Conservation (phyloP, 2,888 invertebrate species). For the Stenoptilia bipunctidactyla region DNA sequence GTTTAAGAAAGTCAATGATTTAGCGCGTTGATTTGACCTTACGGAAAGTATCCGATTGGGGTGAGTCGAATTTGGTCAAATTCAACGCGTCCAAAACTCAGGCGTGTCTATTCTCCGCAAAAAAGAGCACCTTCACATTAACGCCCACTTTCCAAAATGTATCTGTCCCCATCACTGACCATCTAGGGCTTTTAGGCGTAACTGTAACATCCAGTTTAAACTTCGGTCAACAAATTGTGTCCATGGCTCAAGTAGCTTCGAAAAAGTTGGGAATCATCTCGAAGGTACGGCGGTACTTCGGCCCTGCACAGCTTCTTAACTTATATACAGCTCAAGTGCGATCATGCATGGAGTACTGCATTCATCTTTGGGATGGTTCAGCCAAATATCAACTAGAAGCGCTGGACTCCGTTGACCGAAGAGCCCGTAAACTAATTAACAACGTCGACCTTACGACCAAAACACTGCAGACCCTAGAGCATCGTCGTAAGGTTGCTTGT, state of each 20-base stretch:
- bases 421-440: background rate
- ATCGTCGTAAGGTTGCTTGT: background rate
- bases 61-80: conserved; percentile 6
- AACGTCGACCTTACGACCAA: background rate
- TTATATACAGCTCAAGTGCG: no score
- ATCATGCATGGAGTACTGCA: conserved; percentile 2
- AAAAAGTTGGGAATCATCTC: conserved; percentile 1
- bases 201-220: background rate
- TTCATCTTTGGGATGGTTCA: conserved; percentile 1
- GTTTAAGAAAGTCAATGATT: no score
- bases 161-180: background rate
- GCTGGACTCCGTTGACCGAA: background rate
- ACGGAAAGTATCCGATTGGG: conserved; percentile 3
- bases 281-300: conserved; percentile 1
- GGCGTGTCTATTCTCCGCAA: conserved; percentile 10
- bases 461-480: background rate
- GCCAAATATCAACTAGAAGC: conserved; percentile 2
- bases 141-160: conserved; percentile 2
- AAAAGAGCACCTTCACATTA: conserved; percentile 5
- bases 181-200: background rate
- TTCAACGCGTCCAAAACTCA: conserved; percentile 14
- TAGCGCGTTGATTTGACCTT: conserved; percentile 1
- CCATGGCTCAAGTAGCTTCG: background rate
- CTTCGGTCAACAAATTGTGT: conserved; percentile 1
- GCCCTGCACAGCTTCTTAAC: background rate